phyloP scores from a whole-genome alignment of 2,113 vertebrate genomes.

The Pelusios castaneus region DNA sequence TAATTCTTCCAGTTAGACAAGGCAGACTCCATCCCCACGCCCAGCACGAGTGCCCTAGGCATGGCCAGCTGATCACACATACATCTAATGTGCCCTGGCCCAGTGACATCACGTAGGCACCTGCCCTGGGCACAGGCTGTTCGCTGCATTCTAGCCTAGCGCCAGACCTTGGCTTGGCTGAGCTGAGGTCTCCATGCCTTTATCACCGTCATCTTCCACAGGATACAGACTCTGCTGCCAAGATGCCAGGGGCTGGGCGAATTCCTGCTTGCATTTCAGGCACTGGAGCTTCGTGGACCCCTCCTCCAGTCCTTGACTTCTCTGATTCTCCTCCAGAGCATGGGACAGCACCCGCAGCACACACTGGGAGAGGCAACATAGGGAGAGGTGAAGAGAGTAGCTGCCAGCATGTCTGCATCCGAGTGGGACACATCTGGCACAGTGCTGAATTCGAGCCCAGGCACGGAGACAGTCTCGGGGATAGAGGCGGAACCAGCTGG shows the following conservation, averaged over 20 bases:
- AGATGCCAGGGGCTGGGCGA: conserved; percentile 41
- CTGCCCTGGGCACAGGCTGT: neutral
- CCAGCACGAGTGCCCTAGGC: neutral
- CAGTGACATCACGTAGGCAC: neutral
- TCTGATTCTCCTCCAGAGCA: conserved; percentile 79
- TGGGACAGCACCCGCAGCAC: conserved; percentile 79
- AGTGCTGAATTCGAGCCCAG: neutral
- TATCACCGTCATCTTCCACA: neutral
- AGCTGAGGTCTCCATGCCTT: conserved; percentile 23
- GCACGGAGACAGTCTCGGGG: no score
- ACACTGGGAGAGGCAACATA: conserved; percentile 47
- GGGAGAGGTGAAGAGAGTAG: neutral
- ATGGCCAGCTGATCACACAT: neutral
- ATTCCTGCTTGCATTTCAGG: conserved; percentile 86
- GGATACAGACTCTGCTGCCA: conserved; percentile 26
- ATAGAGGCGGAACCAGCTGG: neutral
- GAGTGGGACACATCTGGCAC: neutral
- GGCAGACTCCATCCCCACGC: neutral
- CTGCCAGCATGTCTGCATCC: neutral
- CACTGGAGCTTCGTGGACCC: conserved; percentile 78
- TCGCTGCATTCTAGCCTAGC: neutral
- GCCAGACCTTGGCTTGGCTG: conserved; percentile 52
- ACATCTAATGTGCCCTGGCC: neutral
- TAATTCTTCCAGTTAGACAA: neutral
- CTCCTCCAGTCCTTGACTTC: conserved; percentile 32